Evolutionary conservation across 2,888 invertebrate genomes (phyloP), one percentile per base, ranked within the genome.

Genomic region (Drosophila rubida): DNA sequence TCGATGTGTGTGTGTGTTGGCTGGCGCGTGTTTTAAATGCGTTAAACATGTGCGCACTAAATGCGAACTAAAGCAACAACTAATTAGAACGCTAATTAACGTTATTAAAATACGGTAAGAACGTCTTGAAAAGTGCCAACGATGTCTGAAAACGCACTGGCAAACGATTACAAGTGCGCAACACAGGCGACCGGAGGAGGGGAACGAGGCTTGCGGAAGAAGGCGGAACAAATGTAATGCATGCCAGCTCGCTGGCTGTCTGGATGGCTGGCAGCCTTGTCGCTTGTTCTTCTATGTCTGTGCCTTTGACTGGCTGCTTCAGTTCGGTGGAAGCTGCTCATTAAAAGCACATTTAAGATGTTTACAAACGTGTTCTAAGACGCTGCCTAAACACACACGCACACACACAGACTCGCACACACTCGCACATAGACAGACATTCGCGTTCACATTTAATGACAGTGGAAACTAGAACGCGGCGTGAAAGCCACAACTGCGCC

Each of bases 281-380:
- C 53, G 45, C 16, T 41, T 63, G 48, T n/a, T 41, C 58, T 79
- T 25, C 63, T 65, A 59, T 1, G 23, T 23, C 50, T 11, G 30
- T 41, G 41, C 19, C 42, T 60, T 60, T 53, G 57, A 51, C 41
- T 62, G 67, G 30, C 49, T 41, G 48, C 49, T 48, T 62, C 46
- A 59, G 50, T 63, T 41, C 27, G 49, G 50, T 69, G 80, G 69
- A 82, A 72, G 67, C 75, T 80, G 83, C 86, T 87, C 88, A 80
- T 87, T 84, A 84, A 84, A 85, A 84, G 86, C 80, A 84, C 84
- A 84, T 84, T 87, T 87, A 80, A 84, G 86, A 84, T 87, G 86
- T 85, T 84, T 84, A 82, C 80, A 84, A 82, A 84, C 80, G 83
- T 87, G 80, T 85, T 78, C 70, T 62, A 63, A 83, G 83, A 71